phyloP scores from a whole-genome alignment of 2,888 invertebrate species.

The Barypeithes pellucidus region DNA sequence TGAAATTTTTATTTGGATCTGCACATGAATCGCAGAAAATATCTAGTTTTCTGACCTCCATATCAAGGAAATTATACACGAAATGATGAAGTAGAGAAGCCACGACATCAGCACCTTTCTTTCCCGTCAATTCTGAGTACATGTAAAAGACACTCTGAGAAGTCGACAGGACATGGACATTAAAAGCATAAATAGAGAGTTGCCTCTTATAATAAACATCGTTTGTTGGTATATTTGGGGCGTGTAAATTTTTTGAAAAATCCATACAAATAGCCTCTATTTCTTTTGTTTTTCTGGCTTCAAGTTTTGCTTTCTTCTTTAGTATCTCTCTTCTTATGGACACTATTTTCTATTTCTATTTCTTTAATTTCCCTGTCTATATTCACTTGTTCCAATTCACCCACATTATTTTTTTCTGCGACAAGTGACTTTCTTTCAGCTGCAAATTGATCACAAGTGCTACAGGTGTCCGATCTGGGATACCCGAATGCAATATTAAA shows the following conservation, averaged over 20 bases:
- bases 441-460: slow-evolving; percentile 54
- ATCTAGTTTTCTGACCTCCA: neutral
- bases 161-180: slow-evolving; percentile 30
- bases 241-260: slow-evolving; percentile 22
- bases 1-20: slow-evolving; percentile 22
- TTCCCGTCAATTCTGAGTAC: slow-evolving; percentile 11
- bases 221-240: slow-evolving; percentile 58
- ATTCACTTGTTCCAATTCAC: neutral
- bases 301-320: slow-evolving; percentile 26
- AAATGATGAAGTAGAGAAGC: slow-evolving; percentile 11
- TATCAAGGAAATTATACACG: slow-evolving; percentile 12
- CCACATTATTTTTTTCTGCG: neutral
- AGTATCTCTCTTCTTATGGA: slow-evolving; percentile 1
- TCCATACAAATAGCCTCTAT: slow-evolving; percentile 35
- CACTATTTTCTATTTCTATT: neutral
- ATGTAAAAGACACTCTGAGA: slow-evolving; percentile 23
- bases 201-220: slow-evolving; percentile 53
- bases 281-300: slow-evolving; percentile 19
- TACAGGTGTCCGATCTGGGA: slow-evolving; percentile 59
- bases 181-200: slow-evolving; percentile 43
- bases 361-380: neutral
- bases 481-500: slow-evolving; percentile 61
- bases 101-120: neutral
- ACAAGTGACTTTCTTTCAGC: slow-evolving; percentile 9
- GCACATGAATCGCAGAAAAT: slow-evolving; percentile 9